Conservation (phyloP, 2,888 invertebrate species). For the Esperia sulphurella region DNA sequence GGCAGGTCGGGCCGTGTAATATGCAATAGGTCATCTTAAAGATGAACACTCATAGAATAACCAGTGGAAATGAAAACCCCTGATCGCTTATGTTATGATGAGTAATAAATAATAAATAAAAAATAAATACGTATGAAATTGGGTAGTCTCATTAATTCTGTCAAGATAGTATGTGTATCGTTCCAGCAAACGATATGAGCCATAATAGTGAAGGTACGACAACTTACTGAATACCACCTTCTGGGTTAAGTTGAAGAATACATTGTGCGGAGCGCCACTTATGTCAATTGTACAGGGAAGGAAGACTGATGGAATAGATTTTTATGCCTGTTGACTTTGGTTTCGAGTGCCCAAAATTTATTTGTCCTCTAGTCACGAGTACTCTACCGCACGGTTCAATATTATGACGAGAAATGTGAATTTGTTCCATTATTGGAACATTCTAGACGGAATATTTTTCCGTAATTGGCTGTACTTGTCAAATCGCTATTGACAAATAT, state of each 20-base stretch:
- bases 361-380: conserved; percentile 32
- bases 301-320: conserved; percentile 26
- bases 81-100: too few relatives aligned
- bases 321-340: conserved; percentile 55
- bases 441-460: conserved; percentile 28
- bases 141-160: too few relatives aligned
- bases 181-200: too few relatives aligned
- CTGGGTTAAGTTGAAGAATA: background rate
- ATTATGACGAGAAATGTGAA: conserved; percentile 32
- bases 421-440: conserved; percentile 45
- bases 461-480: conserved; percentile 28
- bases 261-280: background rate
- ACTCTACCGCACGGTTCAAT: background rate
- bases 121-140: too few relatives aligned
- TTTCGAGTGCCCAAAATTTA: conserved; percentile 43
- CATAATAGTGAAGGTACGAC: too few relatives aligned
- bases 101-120: too few relatives aligned
- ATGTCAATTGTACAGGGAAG: background rate
- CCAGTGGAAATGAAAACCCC: too few relatives aligned
- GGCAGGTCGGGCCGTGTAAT: too few relatives aligned
- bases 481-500: background rate
- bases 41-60: too few relatives aligned
- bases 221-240: too few relatives aligned
- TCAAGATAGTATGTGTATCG: too few relatives aligned
- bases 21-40: too few relatives aligned